These are phyloP conservation scores for Carassius auratus DNA, from an alignment of 2,113 vertebrate genomes.

Conservation along the genomic window DNA sequence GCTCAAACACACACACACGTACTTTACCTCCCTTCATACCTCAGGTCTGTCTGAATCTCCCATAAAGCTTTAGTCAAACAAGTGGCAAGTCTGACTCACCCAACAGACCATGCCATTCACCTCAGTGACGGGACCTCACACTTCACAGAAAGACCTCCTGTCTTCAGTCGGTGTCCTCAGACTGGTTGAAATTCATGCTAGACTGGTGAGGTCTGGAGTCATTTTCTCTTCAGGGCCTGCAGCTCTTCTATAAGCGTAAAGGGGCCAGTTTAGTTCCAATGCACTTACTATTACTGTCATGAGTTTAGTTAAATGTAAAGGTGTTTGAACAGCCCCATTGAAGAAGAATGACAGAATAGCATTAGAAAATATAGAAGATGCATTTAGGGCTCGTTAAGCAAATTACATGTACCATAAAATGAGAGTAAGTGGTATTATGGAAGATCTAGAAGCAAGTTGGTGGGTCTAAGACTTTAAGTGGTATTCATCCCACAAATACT, in stretches of 20 bases:
- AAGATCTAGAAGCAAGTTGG: not conserved
- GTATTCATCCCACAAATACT: not conserved
- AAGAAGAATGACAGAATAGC: not conserved
- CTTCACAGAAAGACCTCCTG: slow-evolving; percentile 28
- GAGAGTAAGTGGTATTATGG: not conserved
- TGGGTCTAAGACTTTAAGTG: not conserved
- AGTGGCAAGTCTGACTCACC: slow-evolving; percentile 35
- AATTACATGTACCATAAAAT: not conserved
- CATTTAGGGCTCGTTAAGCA: not conserved
- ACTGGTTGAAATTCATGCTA: slow-evolving; percentile 20
- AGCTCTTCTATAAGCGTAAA: not conserved
- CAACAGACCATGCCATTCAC: slow-evolving; percentile 38
- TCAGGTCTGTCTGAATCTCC: not conserved
- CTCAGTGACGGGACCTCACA: slow-evolving; percentile 10
- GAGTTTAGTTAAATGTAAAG: slow-evolving; percentile 13
- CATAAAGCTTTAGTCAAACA: not conserved
- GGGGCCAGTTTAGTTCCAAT: not conserved
- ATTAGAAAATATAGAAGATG: slow-evolving; percentile 3
- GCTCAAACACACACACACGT: not conserved
- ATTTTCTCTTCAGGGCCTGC: not conserved
- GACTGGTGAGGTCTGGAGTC: not conserved
- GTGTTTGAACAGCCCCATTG: not conserved
- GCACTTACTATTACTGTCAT: slow-evolving; percentile 6
- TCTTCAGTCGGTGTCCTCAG: not conserved
- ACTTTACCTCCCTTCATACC: not conserved